phyloP scores from a whole-genome alignment of 64 coral and sea anemone genomes.

The Stichodactyla helianthus region DNA sequence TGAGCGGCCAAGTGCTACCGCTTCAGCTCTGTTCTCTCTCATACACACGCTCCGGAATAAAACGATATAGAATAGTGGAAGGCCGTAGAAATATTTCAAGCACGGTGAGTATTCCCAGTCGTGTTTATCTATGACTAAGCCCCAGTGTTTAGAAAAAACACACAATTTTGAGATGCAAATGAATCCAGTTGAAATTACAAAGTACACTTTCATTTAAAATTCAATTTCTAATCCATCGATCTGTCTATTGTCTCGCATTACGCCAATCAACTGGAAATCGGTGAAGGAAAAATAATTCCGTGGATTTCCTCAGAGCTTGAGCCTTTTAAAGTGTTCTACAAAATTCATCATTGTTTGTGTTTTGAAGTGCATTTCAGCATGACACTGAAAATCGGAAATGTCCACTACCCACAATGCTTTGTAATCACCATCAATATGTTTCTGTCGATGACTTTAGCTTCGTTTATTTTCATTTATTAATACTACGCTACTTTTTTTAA shows the following conservation, averaged over 20 bases:
- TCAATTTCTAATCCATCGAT: neutral
- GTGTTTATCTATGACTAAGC: slow-evolving; percentile 19
- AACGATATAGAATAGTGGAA: neutral
- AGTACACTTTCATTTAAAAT: slow-evolving; percentile 4
- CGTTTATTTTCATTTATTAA: neutral
- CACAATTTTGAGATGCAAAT: slow-evolving; percentile 2
- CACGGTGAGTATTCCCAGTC: slow-evolving; percentile 9
- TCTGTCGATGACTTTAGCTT: neutral
- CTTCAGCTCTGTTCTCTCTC: neutral
- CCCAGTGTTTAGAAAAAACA: slow-evolving; percentile 9
- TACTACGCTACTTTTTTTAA: neutral
- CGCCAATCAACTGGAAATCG: neutral
- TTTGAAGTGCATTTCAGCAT: neutral
- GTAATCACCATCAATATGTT: neutral
- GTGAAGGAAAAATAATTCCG: neutral
- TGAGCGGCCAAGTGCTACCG: neutral
- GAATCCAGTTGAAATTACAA: slow-evolving; percentile 9
- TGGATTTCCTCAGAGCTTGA: neutral
- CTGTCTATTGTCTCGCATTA: neutral
- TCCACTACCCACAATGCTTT: neutral
- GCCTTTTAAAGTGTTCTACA: neutral
- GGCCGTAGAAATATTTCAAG: neutral
- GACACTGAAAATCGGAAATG: neutral
- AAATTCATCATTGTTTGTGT: neutral
- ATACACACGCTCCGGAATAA: neutral